These are phyloP conservation scores for Coenobita brevimanus DNA, from an alignment of 1,140 invertebrate species.

Conservation along the genomic window DNA sequence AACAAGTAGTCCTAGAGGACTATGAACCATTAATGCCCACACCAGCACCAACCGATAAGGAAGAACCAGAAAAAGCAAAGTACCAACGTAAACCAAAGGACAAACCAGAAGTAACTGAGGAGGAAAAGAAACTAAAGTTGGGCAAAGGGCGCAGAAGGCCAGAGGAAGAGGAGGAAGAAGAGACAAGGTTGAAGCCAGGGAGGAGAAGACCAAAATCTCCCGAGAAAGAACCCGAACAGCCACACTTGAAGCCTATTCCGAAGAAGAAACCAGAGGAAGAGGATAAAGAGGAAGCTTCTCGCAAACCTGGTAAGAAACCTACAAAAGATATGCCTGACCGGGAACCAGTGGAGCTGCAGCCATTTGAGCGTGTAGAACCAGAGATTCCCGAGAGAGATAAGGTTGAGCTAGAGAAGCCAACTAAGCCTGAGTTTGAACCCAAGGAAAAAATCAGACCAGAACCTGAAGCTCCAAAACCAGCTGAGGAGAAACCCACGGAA, in stretches of 20 bases:
- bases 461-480: conserved; percentile 11
- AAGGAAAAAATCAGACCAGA: conserved; percentile 16
- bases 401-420: conserved; percentile 32
- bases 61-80: conserved; percentile 71
- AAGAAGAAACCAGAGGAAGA: conserved; percentile 49
- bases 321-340: conserved; percentile 37
- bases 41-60: conserved; percentile 34
- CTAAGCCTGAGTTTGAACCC: conserved; percentile 10
- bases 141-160: conserved; percentile 33
- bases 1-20: conserved; percentile 1
- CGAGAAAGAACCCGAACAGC: conserved; percentile 30
- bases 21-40: conserved; percentile 21
- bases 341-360: conserved; percentile 50
- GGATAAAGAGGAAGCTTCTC: conserved; percentile 41
- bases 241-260: conserved; percentile 48
- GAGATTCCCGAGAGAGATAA: conserved; percentile 42
- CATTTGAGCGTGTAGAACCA: conserved; percentile 35
- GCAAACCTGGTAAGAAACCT: conserved; percentile 20
- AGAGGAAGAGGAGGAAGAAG: conserved; percentile 38
- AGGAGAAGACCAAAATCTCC: conserved; percentile 29
- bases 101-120: conserved; percentile 5
- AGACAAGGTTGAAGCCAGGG: conserved; percentile 5
- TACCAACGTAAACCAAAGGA: conserved; percentile 36
- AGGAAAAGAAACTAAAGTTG: conserved; percentile 33
- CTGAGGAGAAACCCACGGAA: conserved; percentile 4